Percentiles rank a stretch among this genome's conserved stretches.
phyloP scores from a whole-genome alignment of 2,888 invertebrate species.

The Papilio gigon region DNA sequence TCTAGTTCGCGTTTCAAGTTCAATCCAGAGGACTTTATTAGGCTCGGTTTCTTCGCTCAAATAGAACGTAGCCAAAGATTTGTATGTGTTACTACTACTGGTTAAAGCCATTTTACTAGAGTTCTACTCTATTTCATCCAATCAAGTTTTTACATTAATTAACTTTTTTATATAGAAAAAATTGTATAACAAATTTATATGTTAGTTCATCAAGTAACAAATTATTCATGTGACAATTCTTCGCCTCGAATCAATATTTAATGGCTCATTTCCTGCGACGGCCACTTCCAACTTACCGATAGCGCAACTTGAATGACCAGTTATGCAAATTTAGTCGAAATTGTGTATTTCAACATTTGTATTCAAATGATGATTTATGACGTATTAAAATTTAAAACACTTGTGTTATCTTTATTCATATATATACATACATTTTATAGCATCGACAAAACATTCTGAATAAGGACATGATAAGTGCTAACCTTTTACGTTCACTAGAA shows the following conservation, averaged over 20 bases:
- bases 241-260: slow-evolving; percentile 55
- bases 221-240: slow-evolving; percentile 49
- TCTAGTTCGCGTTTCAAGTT: slow-evolving; percentile 60
- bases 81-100: background rate
- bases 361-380: slow-evolving; percentile 28
- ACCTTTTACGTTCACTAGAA: slow-evolving; percentile 36
- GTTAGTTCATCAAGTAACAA: slow-evolving; percentile 42
- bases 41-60: background rate
- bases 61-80: background rate
- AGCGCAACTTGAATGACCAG: slow-evolving; percentile 42
- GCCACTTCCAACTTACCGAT: slow-evolving; percentile 32
- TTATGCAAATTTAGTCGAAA: slow-evolving; percentile 34
- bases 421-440: slow-evolving; percentile 26
- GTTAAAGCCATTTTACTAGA: background rate
- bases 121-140: background rate
- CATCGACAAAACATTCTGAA: slow-evolving; percentile 28
- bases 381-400: slow-evolving; percentile 22
- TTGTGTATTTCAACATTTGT: slow-evolving; percentile 27
- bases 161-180: background rate
- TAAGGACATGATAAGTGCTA: slow-evolving; percentile 25
- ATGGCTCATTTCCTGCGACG: slow-evolving; percentile 49
- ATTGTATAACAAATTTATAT: slow-evolving; percentile 2
- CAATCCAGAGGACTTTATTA: slow-evolving; percentile 43
- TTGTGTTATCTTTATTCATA: slow-evolving; percentile 17
- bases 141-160: too few species aligned